These are phyloP conservation scores for Apoda limacodes DNA, from an alignment of 2,888 invertebrate species.

Conservation along the genomic window DNA sequence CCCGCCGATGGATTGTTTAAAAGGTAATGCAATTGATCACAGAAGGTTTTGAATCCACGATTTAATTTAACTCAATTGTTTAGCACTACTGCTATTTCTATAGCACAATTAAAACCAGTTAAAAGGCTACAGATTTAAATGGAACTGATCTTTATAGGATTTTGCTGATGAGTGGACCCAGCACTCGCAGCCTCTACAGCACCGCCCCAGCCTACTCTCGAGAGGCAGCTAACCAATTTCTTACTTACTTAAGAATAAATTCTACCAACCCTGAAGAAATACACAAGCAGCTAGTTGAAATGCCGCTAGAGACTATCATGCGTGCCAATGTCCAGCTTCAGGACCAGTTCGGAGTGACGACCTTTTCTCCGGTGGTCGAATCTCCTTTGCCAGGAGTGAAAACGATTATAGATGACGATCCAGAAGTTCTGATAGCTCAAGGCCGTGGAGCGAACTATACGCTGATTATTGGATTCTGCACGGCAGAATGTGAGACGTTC, in stretches of 20 bases:
- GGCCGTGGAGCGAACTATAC: conserved; percentile 43
- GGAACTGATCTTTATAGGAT: conserved; percentile 32
- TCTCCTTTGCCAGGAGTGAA: conserved; percentile 35
- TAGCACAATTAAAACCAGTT: neutral
- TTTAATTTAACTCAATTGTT: neutral
- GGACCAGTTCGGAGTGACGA: conserved; percentile 33
- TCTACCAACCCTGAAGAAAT: conserved; percentile 34
- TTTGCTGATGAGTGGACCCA: conserved; percentile 48
- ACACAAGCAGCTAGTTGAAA: conserved; percentile 32
- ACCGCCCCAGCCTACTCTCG: conserved; percentile 37
- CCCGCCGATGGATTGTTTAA: conserved; percentile 41
- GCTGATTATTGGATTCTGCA: conserved; percentile 44
- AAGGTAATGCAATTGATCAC: conserved; percentile 25
- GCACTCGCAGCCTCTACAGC: conserved; percentile 34
- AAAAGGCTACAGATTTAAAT: neutral
- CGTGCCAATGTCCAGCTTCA: conserved; percentile 33
- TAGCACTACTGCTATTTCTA: neutral
- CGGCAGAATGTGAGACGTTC: conserved; percentile 45
- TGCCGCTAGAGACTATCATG: conserved; percentile 36
- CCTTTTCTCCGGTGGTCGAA: conserved; percentile 49
- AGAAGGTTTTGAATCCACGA: too few relatives aligned
- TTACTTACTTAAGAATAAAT: conserved; percentile 53
- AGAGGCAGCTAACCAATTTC: conserved; percentile 26
- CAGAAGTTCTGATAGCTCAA: conserved; percentile 33
- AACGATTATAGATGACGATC: conserved; percentile 41